Conservation (phyloP, 2,888 invertebrate genomes). For the Lepas anatifera region DNA sequence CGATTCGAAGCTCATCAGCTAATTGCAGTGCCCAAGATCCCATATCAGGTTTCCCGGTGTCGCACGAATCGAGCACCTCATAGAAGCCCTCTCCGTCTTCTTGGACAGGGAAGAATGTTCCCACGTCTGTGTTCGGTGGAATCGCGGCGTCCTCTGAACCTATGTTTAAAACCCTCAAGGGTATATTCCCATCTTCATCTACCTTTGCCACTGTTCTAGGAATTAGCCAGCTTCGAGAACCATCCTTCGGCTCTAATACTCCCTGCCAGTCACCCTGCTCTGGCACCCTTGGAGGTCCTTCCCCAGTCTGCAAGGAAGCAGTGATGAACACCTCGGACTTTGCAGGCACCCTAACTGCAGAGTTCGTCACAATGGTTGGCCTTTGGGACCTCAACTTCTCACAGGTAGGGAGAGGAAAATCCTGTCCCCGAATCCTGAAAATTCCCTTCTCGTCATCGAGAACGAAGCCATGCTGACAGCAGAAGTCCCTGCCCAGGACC, state of each 20-base stretch:
- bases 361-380: not conserved
- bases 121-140: not conserved
- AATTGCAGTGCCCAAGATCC: no score
- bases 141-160: not conserved
- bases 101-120: not conserved
- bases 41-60: not conserved
- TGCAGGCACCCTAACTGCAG: not conserved
- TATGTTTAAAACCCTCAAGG: not conserved
- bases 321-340: not conserved
- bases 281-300: not conserved
- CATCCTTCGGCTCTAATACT: not conserved
- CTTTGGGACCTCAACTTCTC: not conserved
- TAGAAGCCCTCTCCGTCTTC: not conserved
- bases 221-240: not conserved
- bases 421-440: no score
- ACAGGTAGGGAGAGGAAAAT: not conserved
- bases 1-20: not conserved
- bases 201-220: not conserved
- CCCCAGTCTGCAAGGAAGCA: not conserved
- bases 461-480: no score
- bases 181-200: not conserved
- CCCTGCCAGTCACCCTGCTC: not conserved
- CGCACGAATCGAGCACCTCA: not conserved
- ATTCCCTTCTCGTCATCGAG: no score
- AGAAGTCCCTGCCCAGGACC: not conserved